Conservation (phyloP, 2,888 invertebrate genomes). For the Caenorhabditis becei region DNA sequence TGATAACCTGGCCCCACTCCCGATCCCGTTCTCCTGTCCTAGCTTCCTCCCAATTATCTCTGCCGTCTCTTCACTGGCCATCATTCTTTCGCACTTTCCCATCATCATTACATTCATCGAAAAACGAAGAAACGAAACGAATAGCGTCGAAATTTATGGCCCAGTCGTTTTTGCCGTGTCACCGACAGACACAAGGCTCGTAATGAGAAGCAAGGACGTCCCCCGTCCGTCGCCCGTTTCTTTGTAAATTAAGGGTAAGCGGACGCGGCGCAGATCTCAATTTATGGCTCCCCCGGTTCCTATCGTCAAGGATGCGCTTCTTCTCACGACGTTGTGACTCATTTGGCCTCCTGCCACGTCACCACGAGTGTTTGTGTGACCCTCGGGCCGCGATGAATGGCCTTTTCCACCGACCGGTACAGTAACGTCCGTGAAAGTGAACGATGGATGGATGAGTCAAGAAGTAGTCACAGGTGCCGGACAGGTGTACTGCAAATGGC, state of each 20-base stretch:
- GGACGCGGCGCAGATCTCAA: constrained; percentile 27
- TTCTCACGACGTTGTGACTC: constrained; percentile 12
- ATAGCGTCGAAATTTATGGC: constrained; percentile 55
- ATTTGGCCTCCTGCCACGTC: constrained; percentile 35
- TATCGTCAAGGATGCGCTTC: constrained; percentile 37
- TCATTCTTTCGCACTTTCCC: constrained; percentile 33
- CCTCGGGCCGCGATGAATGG: background rate
- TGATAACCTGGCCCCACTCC: constrained; percentile 12
- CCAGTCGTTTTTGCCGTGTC: constrained; percentile 60
- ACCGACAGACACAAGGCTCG: constrained; percentile 49
- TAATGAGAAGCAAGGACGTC: constrained; percentile 56
- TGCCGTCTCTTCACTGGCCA: background rate
- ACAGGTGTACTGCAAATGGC: constrained; percentile 53
- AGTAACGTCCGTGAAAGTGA: constrained; percentile 6
- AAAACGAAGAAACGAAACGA: constrained; percentile 20
- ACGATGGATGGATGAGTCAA: constrained; percentile 12
- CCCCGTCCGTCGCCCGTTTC: constrained; percentile 4
- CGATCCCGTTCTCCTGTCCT: constrained; percentile 14
- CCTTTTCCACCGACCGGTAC: constrained; percentile 4
- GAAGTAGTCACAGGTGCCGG: constrained; percentile 7
- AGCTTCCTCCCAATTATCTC: background rate
- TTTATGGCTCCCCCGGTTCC: constrained; percentile 36
- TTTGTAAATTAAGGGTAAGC: constrained; percentile 40
- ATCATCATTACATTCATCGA: constrained; percentile 55
- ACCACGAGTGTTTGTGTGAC: constrained; percentile 6